Percentiles rank a stretch among this genome's conserved stretches.
Conservation (phyloP, 1,140 invertebrate species). For the Pogonus chalceus region DNA sequence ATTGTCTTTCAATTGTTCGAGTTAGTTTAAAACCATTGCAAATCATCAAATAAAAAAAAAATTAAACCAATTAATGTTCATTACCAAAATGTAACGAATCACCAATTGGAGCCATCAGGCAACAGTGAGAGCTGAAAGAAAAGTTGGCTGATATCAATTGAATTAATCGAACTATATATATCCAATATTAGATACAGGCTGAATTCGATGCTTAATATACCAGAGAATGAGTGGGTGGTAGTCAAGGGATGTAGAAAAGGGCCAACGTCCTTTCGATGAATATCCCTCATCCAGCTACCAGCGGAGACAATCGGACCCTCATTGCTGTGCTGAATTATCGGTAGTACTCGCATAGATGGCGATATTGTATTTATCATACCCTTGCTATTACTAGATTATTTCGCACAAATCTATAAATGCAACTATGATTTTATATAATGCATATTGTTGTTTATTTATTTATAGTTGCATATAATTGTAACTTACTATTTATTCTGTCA, state of each 20-base stretch:
- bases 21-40: no score
- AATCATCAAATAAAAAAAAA: no score
- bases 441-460: no score
- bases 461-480: no score
- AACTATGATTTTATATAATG: no score
- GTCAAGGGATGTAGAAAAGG: background rate
- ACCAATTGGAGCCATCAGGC: no score
- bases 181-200: constrained; percentile 16
- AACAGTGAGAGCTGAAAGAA: constrained; percentile 2
- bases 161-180: constrained; percentile 15
- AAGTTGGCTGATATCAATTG: constrained; percentile 15
- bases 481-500: no score
- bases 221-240: background rate
- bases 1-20: no score
- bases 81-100: no score
- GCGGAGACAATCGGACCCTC: background rate
- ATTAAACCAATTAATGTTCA: no score
- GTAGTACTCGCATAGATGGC: background rate
- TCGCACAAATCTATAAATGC: no score
- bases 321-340: background rate
- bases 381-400: no score
- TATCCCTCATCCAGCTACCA: background rate
- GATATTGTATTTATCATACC: background rate
- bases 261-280: background rate
- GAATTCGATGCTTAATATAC: constrained; percentile 6